Base-by-base conservation (phyloP, 2,113 vertebrate species). In the Petroica traversi region DNA sequence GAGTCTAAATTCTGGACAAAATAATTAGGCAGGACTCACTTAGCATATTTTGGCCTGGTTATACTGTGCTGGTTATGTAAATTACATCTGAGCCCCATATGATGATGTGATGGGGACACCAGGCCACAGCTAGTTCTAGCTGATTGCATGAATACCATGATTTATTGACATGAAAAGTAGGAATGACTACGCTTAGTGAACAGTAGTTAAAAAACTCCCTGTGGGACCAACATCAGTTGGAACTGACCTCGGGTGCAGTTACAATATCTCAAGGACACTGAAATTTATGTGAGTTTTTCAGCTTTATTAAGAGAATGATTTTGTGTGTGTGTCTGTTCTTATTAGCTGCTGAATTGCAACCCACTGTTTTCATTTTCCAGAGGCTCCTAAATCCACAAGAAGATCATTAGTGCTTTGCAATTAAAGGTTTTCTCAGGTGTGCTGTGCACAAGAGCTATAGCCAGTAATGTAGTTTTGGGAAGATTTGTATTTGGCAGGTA, bases 401-500 rank as follows among this genome's bases (percentile, higher is more conserved):
- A 49, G 31, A 84, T 71, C 46, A 48, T 51, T 3, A 63, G 48
- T 14, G 8, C 45, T 89, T 89, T 87, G 64, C 55, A 81, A 41
- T 81, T 83, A 71, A 93, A 84, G 68, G 59, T 61, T 93, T 89
- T 93, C 73, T 92, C 52, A 81, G 43, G 36, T 78, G 76, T 84
- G 36, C 48, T 2, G 2, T 41, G 66, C 52, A 33, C 9, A 10
- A 85, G 61, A 93, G 31, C 64, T 57, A 49, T 45, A 29, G 45
- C 57, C 22, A 72, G 12, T 82, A 54, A 63, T 17, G 45, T 40
- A 23, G 28, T 64, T 94, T 89, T 13, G 57, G 68, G 38, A 67
- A 72, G 73, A 82, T 89, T 61, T 95, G 38, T 81, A 45, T 28
- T 75, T 85, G 66, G 77, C 40, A 55, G 48, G 52, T 64, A 72